Evolutionary conservation across 1,140 invertebrate genomes (phyloP).

Genomic region (Conus ventricosus): DNA sequence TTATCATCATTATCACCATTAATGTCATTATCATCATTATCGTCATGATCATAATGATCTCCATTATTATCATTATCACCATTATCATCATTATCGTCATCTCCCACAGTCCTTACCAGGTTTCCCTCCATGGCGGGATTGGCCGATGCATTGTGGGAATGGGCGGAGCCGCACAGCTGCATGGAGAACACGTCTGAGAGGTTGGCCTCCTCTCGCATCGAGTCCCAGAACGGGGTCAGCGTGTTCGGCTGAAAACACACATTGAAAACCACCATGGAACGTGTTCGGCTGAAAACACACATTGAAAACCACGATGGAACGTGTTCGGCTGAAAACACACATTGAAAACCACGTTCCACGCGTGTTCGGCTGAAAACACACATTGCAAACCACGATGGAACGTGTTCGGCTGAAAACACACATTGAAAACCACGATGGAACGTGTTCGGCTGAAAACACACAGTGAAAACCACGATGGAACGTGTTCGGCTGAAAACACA

Average conservation of each 20-base stretch:
- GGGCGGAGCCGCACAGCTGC: conserved; percentile 69
- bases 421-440: no score
- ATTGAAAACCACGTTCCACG: no score
- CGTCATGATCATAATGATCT: no score
- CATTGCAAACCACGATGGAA: no score
- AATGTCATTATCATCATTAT: no score
- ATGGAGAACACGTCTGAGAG: conserved; percentile 67
- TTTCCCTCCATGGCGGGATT: conserved; percentile 57
- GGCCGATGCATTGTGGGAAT: conserved; percentile 37
- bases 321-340: conserved; percentile 64
- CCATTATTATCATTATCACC: no score
- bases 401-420: conserved; percentile 64
- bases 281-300: no score
- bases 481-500: conserved; percentile 64
- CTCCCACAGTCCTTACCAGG: conserved; percentile 49
- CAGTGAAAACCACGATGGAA: no score
- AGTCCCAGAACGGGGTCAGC: conserved; percentile 68
- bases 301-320: no score
- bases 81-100: no score
- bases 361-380: conserved; percentile 64
- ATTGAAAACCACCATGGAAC: no score
- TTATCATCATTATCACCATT: no score
- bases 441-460: conserved; percentile 64
- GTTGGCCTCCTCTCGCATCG: conserved; percentile 48
- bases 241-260: conserved; percentile 64